A percentile compares a stretch with the other conserved stretches of the same genome.
phyloP scores from a whole-genome alignment of 2,888 invertebrate species.

The Chironomus riparius region DNA sequence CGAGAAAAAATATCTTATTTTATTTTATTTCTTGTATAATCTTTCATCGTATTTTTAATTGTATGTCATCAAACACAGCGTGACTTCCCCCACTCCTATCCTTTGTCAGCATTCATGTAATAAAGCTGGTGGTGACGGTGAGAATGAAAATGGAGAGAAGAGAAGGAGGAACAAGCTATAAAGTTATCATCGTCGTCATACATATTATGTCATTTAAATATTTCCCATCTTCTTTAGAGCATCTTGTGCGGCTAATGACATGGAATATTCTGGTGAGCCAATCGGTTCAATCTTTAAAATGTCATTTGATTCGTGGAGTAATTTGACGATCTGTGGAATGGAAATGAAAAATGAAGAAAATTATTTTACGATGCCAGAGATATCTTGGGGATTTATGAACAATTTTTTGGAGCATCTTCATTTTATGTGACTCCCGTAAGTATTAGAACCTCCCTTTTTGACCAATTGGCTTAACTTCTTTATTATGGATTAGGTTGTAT shows the following conservation, averaged over 20 bases:
- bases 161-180: background rate
- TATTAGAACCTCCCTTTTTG: no score
- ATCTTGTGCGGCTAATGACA: slow-evolving; percentile 59
- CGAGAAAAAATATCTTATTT: background rate
- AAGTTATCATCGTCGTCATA: background rate
- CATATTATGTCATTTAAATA: background rate
- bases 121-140: background rate
- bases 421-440: no score
- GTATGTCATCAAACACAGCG: background rate
- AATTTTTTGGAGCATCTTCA: no score
- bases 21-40: background rate
- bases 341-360: background rate
- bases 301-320: slow-evolving; percentile 55
- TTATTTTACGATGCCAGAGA: no score
- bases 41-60: background rate
- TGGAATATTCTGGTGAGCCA: slow-evolving; percentile 62
- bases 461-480: no score
- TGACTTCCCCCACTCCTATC: no score
- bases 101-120: background rate
- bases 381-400: no score
- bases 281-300: slow-evolving; percentile 63
- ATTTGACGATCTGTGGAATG: slow-evolving; percentile 34
- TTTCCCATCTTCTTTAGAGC: slow-evolving; percentile 54
- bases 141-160: background rate
- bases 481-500: no score